These are phyloP conservation scores for Peromyscus nudipes DNA, from an alignment of 2,797 vertebrate species.

Conservation along the genomic window DNA sequence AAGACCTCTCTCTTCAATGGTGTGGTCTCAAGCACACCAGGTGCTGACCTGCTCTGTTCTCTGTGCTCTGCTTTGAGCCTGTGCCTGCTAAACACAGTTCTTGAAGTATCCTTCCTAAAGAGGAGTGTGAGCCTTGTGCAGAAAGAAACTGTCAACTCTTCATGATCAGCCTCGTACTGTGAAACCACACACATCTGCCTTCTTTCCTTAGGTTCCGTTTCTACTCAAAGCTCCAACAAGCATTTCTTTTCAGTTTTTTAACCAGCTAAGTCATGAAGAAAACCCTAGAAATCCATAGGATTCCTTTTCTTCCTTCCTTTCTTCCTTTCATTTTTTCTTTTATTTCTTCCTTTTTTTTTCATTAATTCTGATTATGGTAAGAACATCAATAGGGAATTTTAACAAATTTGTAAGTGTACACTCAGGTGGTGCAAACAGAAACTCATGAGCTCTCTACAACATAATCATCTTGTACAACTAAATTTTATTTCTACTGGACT, in stretches of 20 bases:
- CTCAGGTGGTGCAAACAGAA: background rate
- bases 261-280: background rate
- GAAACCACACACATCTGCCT: background rate
- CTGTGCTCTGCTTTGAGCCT: background rate
- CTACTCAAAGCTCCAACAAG: background rate
- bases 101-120: rapidly evolving
- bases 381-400: background rate
- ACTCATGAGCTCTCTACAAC: background rate
- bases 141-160: background rate
- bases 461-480: background rate
- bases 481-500: background rate
- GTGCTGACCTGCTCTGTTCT: background rate
- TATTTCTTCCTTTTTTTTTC: too few species aligned
- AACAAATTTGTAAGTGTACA: background rate
- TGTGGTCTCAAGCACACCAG: too few species aligned
- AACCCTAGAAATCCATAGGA: background rate
- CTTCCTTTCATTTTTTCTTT: background rate
- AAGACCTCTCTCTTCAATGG: background rate
- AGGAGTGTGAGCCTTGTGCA: background rate
- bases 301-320: background rate
- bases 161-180: background rate
- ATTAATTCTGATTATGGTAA: background rate
- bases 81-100: background rate
- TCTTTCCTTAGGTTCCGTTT: background rate
- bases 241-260: background rate